Evolutionary conservation across 2,797 vertebrate species (phyloP).

Genomic region (Epinephelus awoara): DNA sequence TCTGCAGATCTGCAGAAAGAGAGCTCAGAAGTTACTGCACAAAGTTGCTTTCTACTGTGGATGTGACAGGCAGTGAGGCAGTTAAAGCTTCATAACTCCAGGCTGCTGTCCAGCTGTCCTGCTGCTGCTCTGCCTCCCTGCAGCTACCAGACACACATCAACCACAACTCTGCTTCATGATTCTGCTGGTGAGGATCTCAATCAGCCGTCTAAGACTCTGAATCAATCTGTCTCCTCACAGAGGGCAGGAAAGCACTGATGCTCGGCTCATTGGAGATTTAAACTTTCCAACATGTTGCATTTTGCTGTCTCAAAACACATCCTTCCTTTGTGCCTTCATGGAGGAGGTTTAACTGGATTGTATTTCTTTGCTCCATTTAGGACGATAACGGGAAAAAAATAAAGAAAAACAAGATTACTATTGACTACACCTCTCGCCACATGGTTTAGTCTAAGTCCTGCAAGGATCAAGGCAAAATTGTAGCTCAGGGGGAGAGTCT

Average conservation of each 20-base stretch:
- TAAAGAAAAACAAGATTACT: neutral
- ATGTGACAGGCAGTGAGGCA: neutral
- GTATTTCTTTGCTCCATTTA: neutral
- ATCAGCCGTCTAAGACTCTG: neutral
- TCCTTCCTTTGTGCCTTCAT: neutral
- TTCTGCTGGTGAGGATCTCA: neutral
- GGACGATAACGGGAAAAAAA: neutral
- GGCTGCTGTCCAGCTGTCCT: constrained; percentile 1
- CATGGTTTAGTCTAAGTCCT: neutral
- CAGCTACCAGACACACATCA: neutral
- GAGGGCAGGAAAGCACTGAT: neutral
- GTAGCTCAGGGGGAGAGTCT: neutral
- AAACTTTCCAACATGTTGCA: neutral
- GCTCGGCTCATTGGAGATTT: neutral
- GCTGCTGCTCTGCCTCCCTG: constrained; percentile 12
- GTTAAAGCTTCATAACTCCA: neutral
- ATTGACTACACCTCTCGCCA: neutral
- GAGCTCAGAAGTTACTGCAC: neutral
- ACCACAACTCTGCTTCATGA: neutral
- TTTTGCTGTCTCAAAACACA: neutral
- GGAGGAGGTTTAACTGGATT: neutral
- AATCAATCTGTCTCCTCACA: neutral
- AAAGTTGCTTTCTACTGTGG: neutral
- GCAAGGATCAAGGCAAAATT: neutral
- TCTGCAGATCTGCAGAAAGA: neutral